Evolutionary conservation across 1,140 invertebrate genomes (phyloP), one percentile per base, ranked within the genome.

Genomic region (Metaphire vulgaris): DNA sequence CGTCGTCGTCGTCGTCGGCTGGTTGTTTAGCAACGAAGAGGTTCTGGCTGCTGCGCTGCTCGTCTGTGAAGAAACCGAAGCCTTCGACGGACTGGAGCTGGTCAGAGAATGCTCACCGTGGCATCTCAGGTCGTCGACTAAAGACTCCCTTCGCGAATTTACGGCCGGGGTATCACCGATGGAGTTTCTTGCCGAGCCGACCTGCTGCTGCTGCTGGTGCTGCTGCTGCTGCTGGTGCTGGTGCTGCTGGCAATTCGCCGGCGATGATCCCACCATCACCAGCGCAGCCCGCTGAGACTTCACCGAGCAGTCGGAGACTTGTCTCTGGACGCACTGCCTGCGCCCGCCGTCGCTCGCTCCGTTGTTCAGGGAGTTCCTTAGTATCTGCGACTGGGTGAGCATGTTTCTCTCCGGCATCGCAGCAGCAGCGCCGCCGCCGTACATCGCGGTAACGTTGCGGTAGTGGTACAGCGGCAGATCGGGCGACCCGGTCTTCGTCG

Each of bases 391-490:
- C n/a, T 74, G 33, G 32, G 33, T 65, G 33, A 64, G 56, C 2
- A 6, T 74, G n/a, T 64, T 56, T 6, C 6, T 26, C n/a, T 74
- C 28, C 6, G 31, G 12, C 14, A 6, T 6, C 2, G 2, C 56
- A n/a, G 2, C 14, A 2, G n/a, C 6, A 1, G 6, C n/a, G 6
- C 32, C 33, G 56, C 56, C 41, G 6, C 56, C 16, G 2, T 2
- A 6, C 15, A 29, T 12, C 2, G 2, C 56, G n/a, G n/a, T 85
- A 26, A 80, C 68, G 78, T 85, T 85, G 72, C 83, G 81, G 66
- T 81, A 85, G 78, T 85, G 84, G 21, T 84, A 80, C 21, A 81
- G 80, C 6, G 83, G 84, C 6, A 85, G 79, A 72, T 85, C 83
- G 1, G 84, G 84, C 0, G 81, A 81, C 15, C 70, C 30, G n/a